These are phyloP conservation scores for Pithys albifrons DNA, from an alignment of 2,113 vertebrate genomes.

Conservation along the genomic window DNA sequence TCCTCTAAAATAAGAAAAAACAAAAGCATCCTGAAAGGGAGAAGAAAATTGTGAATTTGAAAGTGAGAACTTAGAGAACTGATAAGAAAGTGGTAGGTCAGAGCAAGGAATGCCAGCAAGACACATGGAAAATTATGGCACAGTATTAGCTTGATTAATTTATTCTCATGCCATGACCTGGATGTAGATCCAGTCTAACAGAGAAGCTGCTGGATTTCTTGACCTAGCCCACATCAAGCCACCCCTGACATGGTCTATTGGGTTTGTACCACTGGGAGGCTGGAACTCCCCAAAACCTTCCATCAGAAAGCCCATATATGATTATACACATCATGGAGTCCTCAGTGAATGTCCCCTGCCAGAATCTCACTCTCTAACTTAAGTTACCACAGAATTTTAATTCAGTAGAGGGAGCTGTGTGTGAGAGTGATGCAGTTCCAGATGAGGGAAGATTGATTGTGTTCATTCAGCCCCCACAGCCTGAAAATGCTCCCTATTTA, in stretches of 20 bases:
- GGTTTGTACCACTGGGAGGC: not conserved
- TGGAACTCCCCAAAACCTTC: not conserved
- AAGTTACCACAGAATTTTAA: conserved; percentile 64
- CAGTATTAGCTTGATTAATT: not conserved
- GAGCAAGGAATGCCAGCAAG: not conserved
- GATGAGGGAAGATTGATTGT: conserved; percentile 72
- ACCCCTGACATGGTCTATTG: not conserved
- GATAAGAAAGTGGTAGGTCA: not conserved
- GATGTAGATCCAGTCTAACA: not conserved
- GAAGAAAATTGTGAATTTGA: not conserved
- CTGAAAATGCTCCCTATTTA: conserved; percentile 77
- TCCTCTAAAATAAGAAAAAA: not conserved
- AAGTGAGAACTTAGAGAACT: not conserved
- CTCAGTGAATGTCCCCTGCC: not conserved
- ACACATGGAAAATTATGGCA: not conserved
- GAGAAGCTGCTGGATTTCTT: not conserved
- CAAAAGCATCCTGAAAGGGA: not conserved
- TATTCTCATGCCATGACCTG: not conserved
- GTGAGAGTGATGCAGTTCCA: conserved; percentile 45
- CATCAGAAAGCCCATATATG: not conserved
- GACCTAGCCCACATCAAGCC: not conserved
- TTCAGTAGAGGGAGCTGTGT: conserved; percentile 75
- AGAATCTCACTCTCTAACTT: not conserved
- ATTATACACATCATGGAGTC: not conserved
- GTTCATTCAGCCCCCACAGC: conserved; percentile 75